Evolutionary conservation across 2,113 vertebrate genomes (phyloP).

Genomic region (Entelurus aequoreus): DNA sequence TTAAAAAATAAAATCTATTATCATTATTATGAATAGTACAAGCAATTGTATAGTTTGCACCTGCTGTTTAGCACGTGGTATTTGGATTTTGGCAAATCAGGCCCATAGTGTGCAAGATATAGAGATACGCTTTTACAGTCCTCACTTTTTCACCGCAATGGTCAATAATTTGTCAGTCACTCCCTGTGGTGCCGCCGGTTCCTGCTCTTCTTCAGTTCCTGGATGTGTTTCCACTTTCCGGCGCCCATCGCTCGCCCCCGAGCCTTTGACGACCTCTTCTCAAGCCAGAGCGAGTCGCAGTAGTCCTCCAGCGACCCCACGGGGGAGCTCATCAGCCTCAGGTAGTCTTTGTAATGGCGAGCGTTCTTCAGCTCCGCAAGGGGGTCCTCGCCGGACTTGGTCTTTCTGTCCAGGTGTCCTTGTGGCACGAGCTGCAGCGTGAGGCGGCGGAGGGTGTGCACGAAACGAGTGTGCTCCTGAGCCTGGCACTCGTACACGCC

Average conservation of each 20-base stretch:
- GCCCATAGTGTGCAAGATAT: no score
- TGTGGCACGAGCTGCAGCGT: conserved; percentile 83
- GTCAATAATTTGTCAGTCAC: not conserved
- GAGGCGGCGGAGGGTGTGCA: conserved; percentile 81
- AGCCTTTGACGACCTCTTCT: conserved; percentile 71
- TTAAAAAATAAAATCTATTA: no score
- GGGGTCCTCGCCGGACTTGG: conserved; percentile 71
- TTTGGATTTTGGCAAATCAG: no score
- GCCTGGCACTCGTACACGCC: conserved; percentile 87
- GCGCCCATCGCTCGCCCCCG: conserved; percentile 68
- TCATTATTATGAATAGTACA: no score
- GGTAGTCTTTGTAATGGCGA: conserved; percentile 91
- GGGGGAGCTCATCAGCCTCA: conserved; percentile 84
- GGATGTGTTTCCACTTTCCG: conserved; percentile 94
- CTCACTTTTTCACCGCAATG: not conserved
- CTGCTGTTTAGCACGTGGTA: no score
- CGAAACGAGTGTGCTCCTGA: conserved; percentile 85
- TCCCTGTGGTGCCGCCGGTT: conserved; percentile 83
- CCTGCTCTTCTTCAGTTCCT: conserved; percentile 92
- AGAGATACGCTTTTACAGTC: not conserved
- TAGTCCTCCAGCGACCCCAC: conserved; percentile 88
- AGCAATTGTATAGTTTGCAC: no score
- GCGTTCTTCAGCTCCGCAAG: conserved; percentile 46
- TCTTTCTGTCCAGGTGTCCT: conserved; percentile 78
- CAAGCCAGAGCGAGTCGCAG: conserved; percentile 93